phyloP scores from a whole-genome alignment of 2,113 vertebrate genomes.

The Podarcis muralis region DNA sequence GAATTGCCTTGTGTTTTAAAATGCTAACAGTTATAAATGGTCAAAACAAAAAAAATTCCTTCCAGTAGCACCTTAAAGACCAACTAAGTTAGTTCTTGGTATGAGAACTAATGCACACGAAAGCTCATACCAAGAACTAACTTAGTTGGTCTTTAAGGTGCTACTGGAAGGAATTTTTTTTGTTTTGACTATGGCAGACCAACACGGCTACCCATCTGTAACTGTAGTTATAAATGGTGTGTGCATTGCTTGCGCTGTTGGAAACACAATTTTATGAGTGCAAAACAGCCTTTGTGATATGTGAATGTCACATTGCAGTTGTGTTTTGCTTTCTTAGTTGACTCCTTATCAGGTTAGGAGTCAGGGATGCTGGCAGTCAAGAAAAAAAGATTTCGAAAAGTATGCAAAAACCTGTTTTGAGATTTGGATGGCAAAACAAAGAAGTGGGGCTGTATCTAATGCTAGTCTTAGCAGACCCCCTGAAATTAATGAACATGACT shows the following conservation, averaged over 20 bases:
- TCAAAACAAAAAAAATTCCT: too few species aligned
- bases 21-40: slow-evolving; percentile 14
- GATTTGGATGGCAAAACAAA: background rate
- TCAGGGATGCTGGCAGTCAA: background rate
- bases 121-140: too few species aligned
- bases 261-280: slow-evolving; percentile 14
- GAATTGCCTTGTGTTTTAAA: background rate
- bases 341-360: background rate
- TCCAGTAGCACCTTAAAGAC: too few species aligned
- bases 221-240: slow-evolving; percentile 22
- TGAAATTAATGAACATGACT: too few species aligned
- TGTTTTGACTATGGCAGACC: too few species aligned
- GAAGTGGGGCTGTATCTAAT: background rate
- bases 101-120: too few species aligned
- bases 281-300: background rate
- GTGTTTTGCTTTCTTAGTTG: background rate
- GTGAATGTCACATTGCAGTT: background rate
- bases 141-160: too few species aligned
- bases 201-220: too few species aligned
- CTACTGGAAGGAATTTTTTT: too few species aligned
- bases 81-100: too few species aligned
- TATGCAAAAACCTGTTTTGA: background rate
- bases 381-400: background rate
- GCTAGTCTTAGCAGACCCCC: too few species aligned
- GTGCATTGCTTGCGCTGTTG: background rate